Evolutionary conservation across 2,888 invertebrate genomes (phyloP).

Genomic region (Silvanus unidentatus): DNA sequence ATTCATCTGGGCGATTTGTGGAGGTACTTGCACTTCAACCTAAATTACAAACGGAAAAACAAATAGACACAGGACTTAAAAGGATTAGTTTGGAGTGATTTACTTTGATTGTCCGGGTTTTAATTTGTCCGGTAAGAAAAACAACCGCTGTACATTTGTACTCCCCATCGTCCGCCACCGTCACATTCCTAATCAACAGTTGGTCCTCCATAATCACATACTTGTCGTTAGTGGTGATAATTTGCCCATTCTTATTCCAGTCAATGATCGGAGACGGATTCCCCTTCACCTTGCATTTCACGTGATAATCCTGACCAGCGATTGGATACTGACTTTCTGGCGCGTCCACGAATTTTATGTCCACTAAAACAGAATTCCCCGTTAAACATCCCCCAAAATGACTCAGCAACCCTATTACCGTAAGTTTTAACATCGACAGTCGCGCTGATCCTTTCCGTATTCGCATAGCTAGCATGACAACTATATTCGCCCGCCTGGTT

Average conservation of each 20-base stretch:
- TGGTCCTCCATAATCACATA: constrained; percentile 72
- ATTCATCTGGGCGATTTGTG: constrained; percentile 61
- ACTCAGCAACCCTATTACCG: constrained; percentile 49
- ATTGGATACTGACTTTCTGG: constrained; percentile 78
- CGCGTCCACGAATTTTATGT: constrained; percentile 78
- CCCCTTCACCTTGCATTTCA: constrained; percentile 79
- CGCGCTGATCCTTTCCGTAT: constrained; percentile 58
- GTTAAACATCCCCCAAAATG: constrained; percentile 5
- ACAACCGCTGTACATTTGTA: constrained; percentile 87
- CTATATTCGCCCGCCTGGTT: constrained; percentile 77
- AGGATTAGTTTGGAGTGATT: too few species aligned
- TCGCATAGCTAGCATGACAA: constrained; percentile 75
- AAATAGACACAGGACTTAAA: too few species aligned
- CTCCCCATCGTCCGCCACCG: constrained; percentile 77
- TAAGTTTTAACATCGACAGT: constrained; percentile 68
- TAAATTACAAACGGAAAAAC: constrained; percentile 15
- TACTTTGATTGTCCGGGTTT: constrained; percentile 71
- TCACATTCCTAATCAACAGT: constrained; percentile 68
- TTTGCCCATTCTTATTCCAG: constrained; percentile 75
- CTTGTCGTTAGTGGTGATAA: constrained; percentile 62
- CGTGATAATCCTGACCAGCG: constrained; percentile 66
- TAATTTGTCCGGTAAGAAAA: constrained; percentile 70
- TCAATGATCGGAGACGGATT: constrained; percentile 79
- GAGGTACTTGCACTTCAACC: constrained; percentile 67
- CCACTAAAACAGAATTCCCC: constrained; percentile 55